Percentiles rank a stretch among this genome's conserved stretches.
phyloP scores from a whole-genome alignment of 2,113 vertebrate genomes.

The Chionomys nivalis region DNA sequence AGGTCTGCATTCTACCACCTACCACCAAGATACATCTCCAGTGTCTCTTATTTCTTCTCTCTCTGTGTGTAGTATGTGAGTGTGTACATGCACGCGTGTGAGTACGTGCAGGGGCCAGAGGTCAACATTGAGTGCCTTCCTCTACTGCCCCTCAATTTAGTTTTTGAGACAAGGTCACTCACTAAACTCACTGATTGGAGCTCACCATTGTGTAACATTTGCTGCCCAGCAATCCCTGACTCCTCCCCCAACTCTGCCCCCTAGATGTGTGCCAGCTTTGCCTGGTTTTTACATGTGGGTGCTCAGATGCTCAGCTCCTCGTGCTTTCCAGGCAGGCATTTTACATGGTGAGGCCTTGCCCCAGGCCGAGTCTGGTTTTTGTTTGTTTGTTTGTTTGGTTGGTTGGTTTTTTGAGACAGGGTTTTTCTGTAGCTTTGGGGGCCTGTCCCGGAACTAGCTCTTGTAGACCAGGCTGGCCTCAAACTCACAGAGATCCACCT shows the following conservation, averaged over 20 bases:
- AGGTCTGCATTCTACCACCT: background rate
- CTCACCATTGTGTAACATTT: background rate
- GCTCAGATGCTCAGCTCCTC: background rate
- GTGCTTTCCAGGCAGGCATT: background rate
- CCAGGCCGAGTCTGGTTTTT: background rate
- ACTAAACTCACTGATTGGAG: background rate
- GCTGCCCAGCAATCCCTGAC: background rate
- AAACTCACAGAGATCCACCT: no score
- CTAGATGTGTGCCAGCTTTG: background rate
- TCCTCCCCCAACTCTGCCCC: accelerated
- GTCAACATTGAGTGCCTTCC: background rate
- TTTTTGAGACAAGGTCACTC: background rate
- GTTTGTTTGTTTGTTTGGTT: no score
- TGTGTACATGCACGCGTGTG: background rate
- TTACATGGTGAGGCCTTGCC: background rate
- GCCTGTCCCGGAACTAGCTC: no score
- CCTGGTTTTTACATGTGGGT: background rate
- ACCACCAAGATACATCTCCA: background rate
- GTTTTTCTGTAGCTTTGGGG: no score
- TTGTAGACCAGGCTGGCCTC: no score
- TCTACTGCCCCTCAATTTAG: background rate
- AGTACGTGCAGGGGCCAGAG: background rate
- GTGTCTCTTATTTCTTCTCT: background rate
- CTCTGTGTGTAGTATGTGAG: background rate
- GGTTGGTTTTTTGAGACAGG: no score